These are phyloP conservation scores for Meganola albula DNA, from an alignment of 2,888 invertebrate genomes.

Conservation along the genomic window DNA sequence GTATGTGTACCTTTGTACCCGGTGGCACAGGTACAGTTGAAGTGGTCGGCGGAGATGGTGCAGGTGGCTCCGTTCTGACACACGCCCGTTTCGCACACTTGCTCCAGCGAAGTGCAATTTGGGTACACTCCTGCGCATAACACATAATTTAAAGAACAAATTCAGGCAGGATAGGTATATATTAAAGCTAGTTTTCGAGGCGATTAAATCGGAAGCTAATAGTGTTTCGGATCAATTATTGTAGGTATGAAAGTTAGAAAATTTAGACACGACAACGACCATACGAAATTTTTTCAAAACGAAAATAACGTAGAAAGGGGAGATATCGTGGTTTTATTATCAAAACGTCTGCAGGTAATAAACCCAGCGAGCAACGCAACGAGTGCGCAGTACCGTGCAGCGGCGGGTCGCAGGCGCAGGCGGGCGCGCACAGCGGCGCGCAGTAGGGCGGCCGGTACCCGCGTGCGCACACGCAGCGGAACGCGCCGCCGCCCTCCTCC, in stretches of 20 bases:
- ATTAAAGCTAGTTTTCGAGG: no score
- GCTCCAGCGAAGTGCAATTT: conserved; percentile 53
- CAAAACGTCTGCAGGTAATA: no score
- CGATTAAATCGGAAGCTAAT: no score
- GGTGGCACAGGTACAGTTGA: conserved; percentile 84
- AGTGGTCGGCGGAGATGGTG: conserved; percentile 66
- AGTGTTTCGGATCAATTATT: no score
- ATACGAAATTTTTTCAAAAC: no score
- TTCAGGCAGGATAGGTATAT: no score
- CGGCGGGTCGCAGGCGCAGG: conserved; percentile 61
- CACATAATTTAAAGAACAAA: no score
- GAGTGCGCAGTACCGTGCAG: conserved; percentile 80
- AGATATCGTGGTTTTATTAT: no score
- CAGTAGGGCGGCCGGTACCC: conserved; percentile 68
- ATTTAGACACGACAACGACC: no score
- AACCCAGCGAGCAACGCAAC: no score
- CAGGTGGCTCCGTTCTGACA: conserved; percentile 89
- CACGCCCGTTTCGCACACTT: conserved; percentile 81
- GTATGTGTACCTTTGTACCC: conserved; percentile 84
- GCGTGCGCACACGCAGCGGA: conserved; percentile 84
- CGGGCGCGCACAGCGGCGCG: conserved; percentile 34
- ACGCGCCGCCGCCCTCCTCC: conserved; percentile 66
- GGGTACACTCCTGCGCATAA: conserved; percentile 51
- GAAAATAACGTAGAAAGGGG: no score
- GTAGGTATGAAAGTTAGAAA: no score